Base-by-base conservation (phyloP, 2,888 invertebrate species). In the Ochropacha duplaris region DNA sequence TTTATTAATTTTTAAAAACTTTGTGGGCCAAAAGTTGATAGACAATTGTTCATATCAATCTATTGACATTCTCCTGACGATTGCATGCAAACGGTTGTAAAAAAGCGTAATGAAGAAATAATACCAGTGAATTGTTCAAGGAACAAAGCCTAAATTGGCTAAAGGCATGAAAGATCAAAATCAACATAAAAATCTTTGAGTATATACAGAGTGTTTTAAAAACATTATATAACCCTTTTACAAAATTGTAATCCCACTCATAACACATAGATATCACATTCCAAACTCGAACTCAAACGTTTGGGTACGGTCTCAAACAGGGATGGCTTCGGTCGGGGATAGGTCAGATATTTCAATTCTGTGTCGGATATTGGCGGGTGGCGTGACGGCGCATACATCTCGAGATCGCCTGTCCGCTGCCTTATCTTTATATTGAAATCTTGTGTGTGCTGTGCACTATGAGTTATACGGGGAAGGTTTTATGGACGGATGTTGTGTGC, bases 301-400 rank as follows among this genome's bases (percentile, higher is more conserved):
- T 56, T 22, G 22, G 16, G 9, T 59, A 14, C 31, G 19, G 6
- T 44, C 54, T 62, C 55, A 59, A 16, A 39, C 16, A 39, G 39
- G 44, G 44, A 19, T 44, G 16, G 19, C 44, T 1, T 4, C 19
- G 50, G 49, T 61, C 67, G 60, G 71, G 72, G 75, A 60, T 81
- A 77, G 91, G 91, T 91, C 89, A 91, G 91, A 92, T 92, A 92
- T 92, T 92, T 92, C 92, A 92, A 92, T 92, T 86, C 86, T 86
- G 83, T 77, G 83, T 87, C 92, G 92, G 91, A 92, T 92, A 91
- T 92, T 89, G 90, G 88, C 83, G 84, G 83, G 81, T 68, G 77
- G 78, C 88, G 90, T 89, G 91, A 88, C 86, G 88, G 81, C 86
- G 90, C 91, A 90, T 90, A 90, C 88, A 89, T 90, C 88, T 88